A percentile compares a stretch with the other conserved stretches of the same genome.
phyloP scores from a whole-genome alignment of 2,797 vertebrate species.

The Falco columbarius region DNA sequence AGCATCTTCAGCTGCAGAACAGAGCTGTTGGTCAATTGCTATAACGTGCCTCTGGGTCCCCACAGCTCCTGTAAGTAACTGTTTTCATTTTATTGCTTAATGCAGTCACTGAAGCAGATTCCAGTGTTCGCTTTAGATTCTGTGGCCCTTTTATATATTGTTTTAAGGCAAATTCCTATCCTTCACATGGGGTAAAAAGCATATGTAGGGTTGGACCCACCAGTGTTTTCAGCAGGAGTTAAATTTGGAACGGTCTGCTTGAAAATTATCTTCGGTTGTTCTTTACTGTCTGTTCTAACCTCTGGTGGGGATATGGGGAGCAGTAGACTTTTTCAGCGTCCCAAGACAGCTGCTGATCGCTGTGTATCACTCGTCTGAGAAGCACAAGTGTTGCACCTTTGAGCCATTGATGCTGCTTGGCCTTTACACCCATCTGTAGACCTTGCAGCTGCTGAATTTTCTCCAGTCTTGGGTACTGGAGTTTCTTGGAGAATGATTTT shows the following conservation, averaged over 20 bases:
- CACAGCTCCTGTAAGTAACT: neutral
- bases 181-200: neutral
- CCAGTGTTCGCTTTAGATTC: neutral
- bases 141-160: neutral
- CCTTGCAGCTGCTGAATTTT: neutral
- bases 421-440: neutral
- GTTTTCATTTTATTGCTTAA: neutral
- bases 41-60: neutral
- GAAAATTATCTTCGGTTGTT: neutral
- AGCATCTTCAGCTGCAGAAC: neutral
- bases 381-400: neutral
- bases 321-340: neutral
- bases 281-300: neutral
- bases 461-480: neutral
- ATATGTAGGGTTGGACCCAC: neutral
- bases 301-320: neutral
- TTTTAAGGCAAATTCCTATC: neutral
- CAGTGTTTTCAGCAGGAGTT: neutral
- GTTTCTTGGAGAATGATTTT: neutral
- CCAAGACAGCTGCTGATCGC: neutral
- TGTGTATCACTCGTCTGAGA: neutral
- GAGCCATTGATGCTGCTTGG: neutral
- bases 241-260: no score
- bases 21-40: neutral
- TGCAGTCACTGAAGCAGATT: neutral